Evolutionary conservation across 2,113 vertebrate species (phyloP), one percentile per base, ranked within the genome.

Genomic region (Butastur rufipennis): DNA sequence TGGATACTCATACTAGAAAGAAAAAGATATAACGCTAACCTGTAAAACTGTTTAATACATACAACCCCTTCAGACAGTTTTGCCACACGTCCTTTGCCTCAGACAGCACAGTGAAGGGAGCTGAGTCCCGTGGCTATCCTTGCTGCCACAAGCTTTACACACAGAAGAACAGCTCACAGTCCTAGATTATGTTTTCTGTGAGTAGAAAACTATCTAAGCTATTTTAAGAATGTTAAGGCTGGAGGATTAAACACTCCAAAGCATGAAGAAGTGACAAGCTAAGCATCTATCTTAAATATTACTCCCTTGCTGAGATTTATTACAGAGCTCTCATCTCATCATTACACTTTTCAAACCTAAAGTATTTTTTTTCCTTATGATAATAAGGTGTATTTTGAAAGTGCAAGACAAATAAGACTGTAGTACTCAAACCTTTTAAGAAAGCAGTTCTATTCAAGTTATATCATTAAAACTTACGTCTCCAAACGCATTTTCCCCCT

Each of bases 141-240:
- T 53, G 58, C 53, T 75, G 52, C 40, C 29, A 47, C 53, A 56
- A 83, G n/a, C 67, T 50, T 55, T 11, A 61, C 50, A 73, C 25
- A 56, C 10, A 65, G 20, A 13, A 70, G 52, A 40, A 48, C 5
- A 1, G 62, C 52, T 93, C 66, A 85, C 47, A 73, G 70, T 25
- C 62, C 62, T 16, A 59, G 81, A 70, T 66, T 68, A 85, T 47
- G 45, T 29, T 86, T 96, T 87, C 78, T 75, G 3, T 26, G 50
- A 92, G 79, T 77, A 90, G 53, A 80, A 94, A 94, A 81, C 63
- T 59, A 83, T 27, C 65, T 56, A 86, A 95, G 34, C 75, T 94
- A 93, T 95, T 93, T 94, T 94, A 95, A 74, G 68, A 96, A 94
- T 36, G 45, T 78, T 88, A 86, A 88, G 55, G 63, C 77, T 56